These are phyloP conservation scores for Hydrozoanthus tunicans DNA, from an alignment of 64 coral and sea anemone species.

Conservation along the genomic window DNA sequence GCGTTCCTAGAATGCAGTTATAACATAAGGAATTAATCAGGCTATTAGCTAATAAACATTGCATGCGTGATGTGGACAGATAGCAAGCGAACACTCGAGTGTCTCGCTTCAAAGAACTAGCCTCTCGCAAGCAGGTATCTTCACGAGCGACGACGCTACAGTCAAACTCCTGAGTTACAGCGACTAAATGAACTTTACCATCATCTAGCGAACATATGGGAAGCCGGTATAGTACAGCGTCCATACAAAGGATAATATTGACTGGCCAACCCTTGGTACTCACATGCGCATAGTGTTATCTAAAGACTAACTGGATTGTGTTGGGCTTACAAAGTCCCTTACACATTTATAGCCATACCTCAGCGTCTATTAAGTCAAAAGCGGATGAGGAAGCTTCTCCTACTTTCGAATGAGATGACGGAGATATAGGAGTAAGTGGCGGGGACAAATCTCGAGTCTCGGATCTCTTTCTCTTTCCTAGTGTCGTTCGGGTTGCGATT, in stretches of 20 bases:
- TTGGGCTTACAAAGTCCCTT: conserved; percentile 9
- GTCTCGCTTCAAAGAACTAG: conserved; percentile 51
- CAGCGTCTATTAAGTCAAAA: conserved; percentile 90
- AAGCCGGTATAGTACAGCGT: conserved; percentile 22
- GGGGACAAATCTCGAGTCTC: conserved; percentile 95
- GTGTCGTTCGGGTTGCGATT: conserved; percentile 65
- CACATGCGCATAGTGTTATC: conserved; percentile 20
- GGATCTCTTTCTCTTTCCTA: conserved; percentile 89
- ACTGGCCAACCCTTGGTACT: conserved; percentile 9
- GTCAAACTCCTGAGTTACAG: conserved; percentile 32
- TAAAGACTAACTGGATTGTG: conserved; percentile 49
- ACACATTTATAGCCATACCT: conserved; percentile 79
- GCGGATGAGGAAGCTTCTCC: conserved; percentile 90
- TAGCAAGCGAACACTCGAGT: conserved; percentile 51
- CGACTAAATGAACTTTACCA: conserved; percentile 48
- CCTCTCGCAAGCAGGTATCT: conserved; percentile 32
- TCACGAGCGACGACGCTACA: conserved; percentile 42
- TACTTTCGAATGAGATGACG: conserved; percentile 95
- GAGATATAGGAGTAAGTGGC: conserved; percentile 98
- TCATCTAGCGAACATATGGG: conserved; percentile 53
- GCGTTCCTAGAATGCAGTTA: conserved; percentile 87
- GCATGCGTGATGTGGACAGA: conserved; percentile 64
- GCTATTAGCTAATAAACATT: conserved; percentile 92
- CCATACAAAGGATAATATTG: neutral
- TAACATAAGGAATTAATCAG: conserved; percentile 91